These are phyloP conservation scores for Neofelis nebulosa DNA, from an alignment of 2,113 vertebrate genomes.

Conservation along the genomic window DNA sequence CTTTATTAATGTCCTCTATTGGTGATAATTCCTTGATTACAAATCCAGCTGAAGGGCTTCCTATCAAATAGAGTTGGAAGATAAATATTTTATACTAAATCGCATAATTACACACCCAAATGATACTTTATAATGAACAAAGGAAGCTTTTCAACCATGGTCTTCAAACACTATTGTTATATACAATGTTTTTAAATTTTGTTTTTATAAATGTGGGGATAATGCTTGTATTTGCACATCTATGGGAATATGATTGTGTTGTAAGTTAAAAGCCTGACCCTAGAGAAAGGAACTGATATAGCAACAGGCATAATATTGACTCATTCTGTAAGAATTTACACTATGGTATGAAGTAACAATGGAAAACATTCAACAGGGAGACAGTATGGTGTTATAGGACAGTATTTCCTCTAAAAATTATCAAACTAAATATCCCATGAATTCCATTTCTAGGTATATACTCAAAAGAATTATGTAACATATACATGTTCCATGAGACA, in stretches of 20 bases:
- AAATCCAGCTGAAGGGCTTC: neutral
- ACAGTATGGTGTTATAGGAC: neutral
- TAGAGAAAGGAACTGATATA: neutral
- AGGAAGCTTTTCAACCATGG: neutral
- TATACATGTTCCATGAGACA: no score
- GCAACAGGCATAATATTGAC: neutral
- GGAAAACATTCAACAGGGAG: neutral
- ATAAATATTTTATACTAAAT: neutral
- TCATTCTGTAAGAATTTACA: neutral
- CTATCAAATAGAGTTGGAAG: neutral
- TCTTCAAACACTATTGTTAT: neutral
- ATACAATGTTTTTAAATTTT: neutral
- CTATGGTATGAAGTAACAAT: neutral
- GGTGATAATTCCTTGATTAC: neutral
- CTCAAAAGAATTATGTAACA: neutral
- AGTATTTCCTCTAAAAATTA: neutral
- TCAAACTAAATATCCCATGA: neutral
- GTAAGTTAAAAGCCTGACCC: neutral
- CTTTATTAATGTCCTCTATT: neutral
- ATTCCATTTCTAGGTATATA: neutral
- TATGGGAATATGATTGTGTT: neutral
- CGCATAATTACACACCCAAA: neutral
- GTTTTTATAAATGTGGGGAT: neutral
- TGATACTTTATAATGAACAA: neutral
- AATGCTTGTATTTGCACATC: neutral